Percentiles rank a stretch among this genome's conserved stretches.
These are phyloP conservation scores for Oncopeltus fasciatus DNA, from an alignment of 1,140 invertebrate species.

Conservation along the genomic window DNA sequence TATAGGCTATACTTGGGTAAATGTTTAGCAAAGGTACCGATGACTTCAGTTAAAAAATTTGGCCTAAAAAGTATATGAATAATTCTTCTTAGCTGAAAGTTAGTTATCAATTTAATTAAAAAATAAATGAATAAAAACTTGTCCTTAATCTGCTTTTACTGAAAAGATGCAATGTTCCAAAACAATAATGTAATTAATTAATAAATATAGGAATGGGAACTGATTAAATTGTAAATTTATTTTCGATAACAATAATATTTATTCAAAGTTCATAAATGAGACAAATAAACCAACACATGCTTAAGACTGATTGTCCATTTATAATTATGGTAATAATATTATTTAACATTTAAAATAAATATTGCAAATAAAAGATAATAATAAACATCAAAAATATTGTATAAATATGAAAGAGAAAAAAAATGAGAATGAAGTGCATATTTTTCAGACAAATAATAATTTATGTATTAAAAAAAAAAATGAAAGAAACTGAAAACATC, in stretches of 20 bases:
- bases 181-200: neutral
- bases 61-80: no score
- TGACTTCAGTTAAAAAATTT: no score
- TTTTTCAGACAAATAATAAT: neutral
- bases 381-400: neutral
- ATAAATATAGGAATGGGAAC: no score
- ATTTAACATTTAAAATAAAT: neutral
- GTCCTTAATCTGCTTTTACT: no score
- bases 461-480: no score
- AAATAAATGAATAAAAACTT: no score
- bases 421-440: neutral
- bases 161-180: no score
- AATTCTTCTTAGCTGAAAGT: no score
- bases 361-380: neutral
- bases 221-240: neutral
- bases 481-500: no score
- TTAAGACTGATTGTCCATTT: constrained; percentile 15
- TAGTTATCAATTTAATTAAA: no score
- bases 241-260: constrained; percentile 15
- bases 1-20: no score
- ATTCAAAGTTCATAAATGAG: constrained; percentile 11
- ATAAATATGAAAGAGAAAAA: neutral
- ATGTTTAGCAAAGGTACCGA: no score
- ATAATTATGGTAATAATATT: constrained; percentile 10
- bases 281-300: constrained; percentile 11